These are phyloP conservation scores for Syrrhaptes paradoxus DNA, from an alignment of 2,113 vertebrate genomes.

Conservation along the genomic window DNA sequence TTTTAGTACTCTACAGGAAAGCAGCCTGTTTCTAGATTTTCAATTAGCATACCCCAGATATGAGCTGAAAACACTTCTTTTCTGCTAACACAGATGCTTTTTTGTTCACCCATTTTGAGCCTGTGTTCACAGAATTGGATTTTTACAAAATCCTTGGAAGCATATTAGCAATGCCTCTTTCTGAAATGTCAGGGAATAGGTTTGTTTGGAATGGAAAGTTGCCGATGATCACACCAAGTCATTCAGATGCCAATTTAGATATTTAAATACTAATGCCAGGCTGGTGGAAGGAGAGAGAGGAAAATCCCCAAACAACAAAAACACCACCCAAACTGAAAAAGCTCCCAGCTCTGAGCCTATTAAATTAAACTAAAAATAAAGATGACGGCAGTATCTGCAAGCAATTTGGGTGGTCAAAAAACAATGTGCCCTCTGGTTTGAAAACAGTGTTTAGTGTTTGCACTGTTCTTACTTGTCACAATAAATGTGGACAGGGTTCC, in stretches of 20 bases:
- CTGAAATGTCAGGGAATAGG: slow-evolving; percentile 46
- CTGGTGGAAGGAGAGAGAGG: neutral
- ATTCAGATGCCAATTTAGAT: slow-evolving; percentile 48
- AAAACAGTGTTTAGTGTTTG: slow-evolving; percentile 50
- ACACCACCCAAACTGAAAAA: neutral
- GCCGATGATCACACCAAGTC: slow-evolving; percentile 10
- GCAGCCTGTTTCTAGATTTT: slow-evolving; percentile 70
- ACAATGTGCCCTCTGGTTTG: slow-evolving; percentile 49
- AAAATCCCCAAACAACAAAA: slow-evolving; percentile 18
- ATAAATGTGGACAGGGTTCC: slow-evolving; percentile 45
- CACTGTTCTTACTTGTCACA: slow-evolving; percentile 42
- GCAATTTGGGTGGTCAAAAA: slow-evolving; percentile 55
- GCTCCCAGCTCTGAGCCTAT: neutral
- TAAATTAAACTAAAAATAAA: slow-evolving; percentile 52
- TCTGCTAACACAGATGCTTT: slow-evolving; percentile 58
- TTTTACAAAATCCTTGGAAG: slow-evolving; percentile 57
- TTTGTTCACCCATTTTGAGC: slow-evolving; percentile 49
- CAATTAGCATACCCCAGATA: slow-evolving; percentile 69
- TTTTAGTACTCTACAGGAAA: slow-evolving; percentile 69
- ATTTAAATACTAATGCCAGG: slow-evolving; percentile 40
- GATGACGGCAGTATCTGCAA: slow-evolving; percentile 38
- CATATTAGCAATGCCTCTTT: slow-evolving; percentile 40
- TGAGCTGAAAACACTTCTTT: slow-evolving; percentile 63
- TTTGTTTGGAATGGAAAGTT: slow-evolving; percentile 56
- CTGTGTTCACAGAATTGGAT: slow-evolving; percentile 52